Percentiles rank a stretch among this genome's conserved stretches.
Evolutionary conservation across 2,797 vertebrate species (phyloP).

Genomic region (Brachyrhaphis roseni): DNA sequence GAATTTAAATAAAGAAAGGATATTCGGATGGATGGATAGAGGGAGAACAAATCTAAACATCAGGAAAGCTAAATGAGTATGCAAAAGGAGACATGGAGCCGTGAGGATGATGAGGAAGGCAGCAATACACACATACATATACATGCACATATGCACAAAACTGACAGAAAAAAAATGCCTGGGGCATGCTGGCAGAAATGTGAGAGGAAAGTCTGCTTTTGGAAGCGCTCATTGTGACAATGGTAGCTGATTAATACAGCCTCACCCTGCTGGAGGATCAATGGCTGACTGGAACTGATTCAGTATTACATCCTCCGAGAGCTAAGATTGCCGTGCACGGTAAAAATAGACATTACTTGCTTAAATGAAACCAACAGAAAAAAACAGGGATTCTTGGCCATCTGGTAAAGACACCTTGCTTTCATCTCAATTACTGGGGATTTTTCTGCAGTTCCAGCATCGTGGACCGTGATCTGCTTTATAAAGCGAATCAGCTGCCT

Average conservation of each 20-base stretch:
- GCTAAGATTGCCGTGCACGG: slow-evolving; percentile 46
- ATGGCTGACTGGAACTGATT: slow-evolving; percentile 78
- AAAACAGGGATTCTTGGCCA: slow-evolving; percentile 19
- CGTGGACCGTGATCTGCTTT: slow-evolving; percentile 42
- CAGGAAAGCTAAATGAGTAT: slow-evolving; percentile 6
- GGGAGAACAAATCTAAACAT: slow-evolving; percentile 6
- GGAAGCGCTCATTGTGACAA: slow-evolving; percentile 69
- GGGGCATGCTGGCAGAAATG: slow-evolving; percentile 60
- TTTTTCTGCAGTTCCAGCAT: slow-evolving; percentile 52
- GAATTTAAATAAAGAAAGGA: neutral
- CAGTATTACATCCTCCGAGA: slow-evolving; percentile 66
- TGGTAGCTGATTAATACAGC: slow-evolving; percentile 76
- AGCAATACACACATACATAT: slow-evolving; percentile 13
- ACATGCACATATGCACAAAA: slow-evolving; percentile 5
- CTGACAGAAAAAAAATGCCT: slow-evolving; percentile 50
- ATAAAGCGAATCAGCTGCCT: slow-evolving; percentile 64
- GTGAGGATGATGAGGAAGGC: slow-evolving; percentile 49
- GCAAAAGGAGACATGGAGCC: slow-evolving; percentile 40
- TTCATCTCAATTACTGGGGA: slow-evolving; percentile 56
- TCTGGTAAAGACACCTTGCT: slow-evolving; percentile 52
- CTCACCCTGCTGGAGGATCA: slow-evolving; percentile 70
- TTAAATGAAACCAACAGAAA: slow-evolving; percentile 51
- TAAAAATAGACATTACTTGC: slow-evolving; percentile 70
- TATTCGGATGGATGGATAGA: neutral
- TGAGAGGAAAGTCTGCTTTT: slow-evolving; percentile 64